Conservation (phyloP, 2,113 vertebrate species). For the Anarrhichthys ocellatus region DNA sequence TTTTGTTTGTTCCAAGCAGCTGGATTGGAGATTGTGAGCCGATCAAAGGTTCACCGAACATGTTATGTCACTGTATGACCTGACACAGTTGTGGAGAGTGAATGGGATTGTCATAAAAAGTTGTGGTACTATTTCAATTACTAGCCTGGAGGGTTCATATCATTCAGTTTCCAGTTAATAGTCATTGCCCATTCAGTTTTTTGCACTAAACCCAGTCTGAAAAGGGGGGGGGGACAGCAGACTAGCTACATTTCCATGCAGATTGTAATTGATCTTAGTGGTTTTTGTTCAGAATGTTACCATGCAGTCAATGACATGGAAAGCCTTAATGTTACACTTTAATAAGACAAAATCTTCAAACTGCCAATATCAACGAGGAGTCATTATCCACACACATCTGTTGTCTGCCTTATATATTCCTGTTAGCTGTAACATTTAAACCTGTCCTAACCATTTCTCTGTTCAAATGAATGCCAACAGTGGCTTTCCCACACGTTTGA, state of each 20-base stretch:
- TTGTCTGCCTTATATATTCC: conserved; percentile 65
- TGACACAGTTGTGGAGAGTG: neutral
- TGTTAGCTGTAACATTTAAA: conserved; percentile 26
- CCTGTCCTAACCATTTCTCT: conserved; percentile 9
- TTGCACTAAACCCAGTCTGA: conserved; percentile 26
- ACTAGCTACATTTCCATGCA: neutral
- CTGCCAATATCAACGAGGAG: conserved; percentile 52
- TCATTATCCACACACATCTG: conserved; percentile 30
- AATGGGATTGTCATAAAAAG: neutral
- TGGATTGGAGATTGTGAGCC: neutral
- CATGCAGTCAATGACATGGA: conserved; percentile 36
- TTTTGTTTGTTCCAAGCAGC: conserved; percentile 47
- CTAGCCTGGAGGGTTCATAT: neutral
- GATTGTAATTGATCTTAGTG: conserved; percentile 26
- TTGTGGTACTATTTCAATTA: conserved; percentile 37
- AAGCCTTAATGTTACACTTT: conserved; percentile 66
- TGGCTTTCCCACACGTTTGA: conserved; percentile 27
- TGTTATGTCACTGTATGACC: neutral
- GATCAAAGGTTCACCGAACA: conserved; percentile 4
- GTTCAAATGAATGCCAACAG: conserved; percentile 26
- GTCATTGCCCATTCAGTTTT: conserved; percentile 6
- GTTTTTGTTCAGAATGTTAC: conserved; percentile 51
- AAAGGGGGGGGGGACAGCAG: neutral
- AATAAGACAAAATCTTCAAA: conserved; percentile 21
- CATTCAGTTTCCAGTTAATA: conserved; percentile 1